Evolutionary conservation across 2,888 invertebrate genomes (phyloP).

Genomic region (Drosophila atroscutellata): DNA sequence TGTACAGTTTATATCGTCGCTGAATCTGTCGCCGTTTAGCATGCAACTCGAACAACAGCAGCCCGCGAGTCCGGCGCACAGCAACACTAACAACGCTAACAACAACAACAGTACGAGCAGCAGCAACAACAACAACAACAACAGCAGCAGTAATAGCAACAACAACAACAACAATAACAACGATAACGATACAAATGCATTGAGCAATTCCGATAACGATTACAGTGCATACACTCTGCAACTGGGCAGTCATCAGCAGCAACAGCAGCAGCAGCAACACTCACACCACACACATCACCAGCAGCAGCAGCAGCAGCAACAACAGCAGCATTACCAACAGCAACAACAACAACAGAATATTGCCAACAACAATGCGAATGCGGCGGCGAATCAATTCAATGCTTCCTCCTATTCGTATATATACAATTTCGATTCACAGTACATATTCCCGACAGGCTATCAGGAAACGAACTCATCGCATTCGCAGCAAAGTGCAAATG

Average conservation of each 20-base stretch:
- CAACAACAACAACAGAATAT: slow-evolving; percentile 84
- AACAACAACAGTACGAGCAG: slow-evolving; percentile 41
- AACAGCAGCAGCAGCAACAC: slow-evolving; percentile 56
- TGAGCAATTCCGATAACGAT: slow-evolving; percentile 72
- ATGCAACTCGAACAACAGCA: slow-evolving; percentile 88
- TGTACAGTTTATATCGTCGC: slow-evolving; percentile 94
- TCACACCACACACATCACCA: slow-evolving; percentile 79
- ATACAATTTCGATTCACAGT: slow-evolving; percentile 87
- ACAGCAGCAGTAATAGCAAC: slow-evolving; percentile 15
- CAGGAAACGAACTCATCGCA: slow-evolving; percentile 85
- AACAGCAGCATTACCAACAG: slow-evolving; percentile 80
- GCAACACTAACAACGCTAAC: slow-evolving; percentile 53
- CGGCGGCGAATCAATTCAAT: slow-evolving; percentile 78
- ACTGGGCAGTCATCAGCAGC: slow-evolving; percentile 59
- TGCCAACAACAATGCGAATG: slow-evolving; percentile 78
- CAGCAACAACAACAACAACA: slow-evolving; percentile 35
- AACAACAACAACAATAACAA: slow-evolving; percentile 64
- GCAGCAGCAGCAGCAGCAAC: slow-evolving; percentile 68
- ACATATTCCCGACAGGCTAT: slow-evolving; percentile 85
- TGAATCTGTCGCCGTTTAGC: slow-evolving; percentile 95
- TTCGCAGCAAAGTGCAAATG: slow-evolving; percentile 84
- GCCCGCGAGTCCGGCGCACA: slow-evolving; percentile 86
- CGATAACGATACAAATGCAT: slow-evolving; percentile 70
- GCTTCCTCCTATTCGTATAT: slow-evolving; percentile 85
- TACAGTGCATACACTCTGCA: slow-evolving; percentile 81